Base-by-base conservation (phyloP, 2,888 invertebrate species). In the Urechis unicinctus region DNA sequence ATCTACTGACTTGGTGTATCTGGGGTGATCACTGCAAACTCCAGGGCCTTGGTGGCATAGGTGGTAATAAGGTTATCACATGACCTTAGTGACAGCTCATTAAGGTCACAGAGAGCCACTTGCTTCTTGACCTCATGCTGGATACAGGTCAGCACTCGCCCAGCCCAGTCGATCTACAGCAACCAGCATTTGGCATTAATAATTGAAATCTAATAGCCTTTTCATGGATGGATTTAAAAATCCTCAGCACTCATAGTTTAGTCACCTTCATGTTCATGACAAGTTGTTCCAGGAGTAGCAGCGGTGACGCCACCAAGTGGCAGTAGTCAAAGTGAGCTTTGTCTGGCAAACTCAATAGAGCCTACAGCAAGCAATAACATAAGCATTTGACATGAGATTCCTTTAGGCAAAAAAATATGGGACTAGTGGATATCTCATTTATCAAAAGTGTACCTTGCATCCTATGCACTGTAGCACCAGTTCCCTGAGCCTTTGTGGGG, bases 211-310 rank as follows among this genome's bases (percentile, higher is more conserved):
- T n/a, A n/a, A n/a, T n/a, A n/a, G n/a, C n/a, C n/a, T n/a, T n/a
- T n/a, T n/a, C n/a, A n/a, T n/a, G n/a, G n/a, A n/a, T n/a, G n/a
- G n/a, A n/a, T n/a, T n/a, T n/a, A n/a, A n/a, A n/a, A n/a, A n/a
- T n/a, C n/a, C n/a, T n/a, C n/a, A n/a, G n/a, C n/a, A 21, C 2
- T 21, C 21, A 21, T 9, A 22, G 22, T 50, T 55, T 17, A 50
- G 61, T 47, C 54, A 77, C 76, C 69, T 78, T 77, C 64, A 71
- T 86, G 71, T 92, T 91, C 91, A 93, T 91, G 13, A 93, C 75
- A 52, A 91, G 82, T 72, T 91, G 89, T 71, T 93, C 93, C 6
- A 92, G 80, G 69, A 93, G 86, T 2, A 88, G 77, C 43, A 88
- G 72, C 0, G 93, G 93, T 61, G 70, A 61, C 2, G 69, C 59